These are phyloP conservation scores for honey bee (Apis mellifera) DNA, from an alignment of 1,140 invertebrate genomes.

Conservation along the genomic window Amel_HAv3.1 CM009938.2:7238001-7238500, in stretches of 20 bases:
- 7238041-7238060: background rate
- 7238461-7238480: background rate
- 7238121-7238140: background rate
- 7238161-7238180: background rate
- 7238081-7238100: slow-evolving; percentile 5
- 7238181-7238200: background rate
- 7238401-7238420: slow-evolving; percentile 5
- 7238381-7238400: slow-evolving; percentile 44
- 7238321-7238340: slow-evolving; percentile 47
- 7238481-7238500: background rate
- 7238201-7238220: background rate
- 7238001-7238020: background rate
- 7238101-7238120: background rate
- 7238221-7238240: background rate
- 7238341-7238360: slow-evolving; percentile 42
- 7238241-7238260: slow-evolving; percentile 31
- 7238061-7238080: background rate
- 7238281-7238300: slow-evolving; percentile 25
- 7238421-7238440: background rate
- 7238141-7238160: background rate
- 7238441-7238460: background rate
- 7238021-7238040: background rate
- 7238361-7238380: background rate
- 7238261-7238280: slow-evolving; percentile 58
- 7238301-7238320: background rate